Conservation (phyloP, 2,113 vertebrate species). For the Machaerirhynchus nigripectus region DNA sequence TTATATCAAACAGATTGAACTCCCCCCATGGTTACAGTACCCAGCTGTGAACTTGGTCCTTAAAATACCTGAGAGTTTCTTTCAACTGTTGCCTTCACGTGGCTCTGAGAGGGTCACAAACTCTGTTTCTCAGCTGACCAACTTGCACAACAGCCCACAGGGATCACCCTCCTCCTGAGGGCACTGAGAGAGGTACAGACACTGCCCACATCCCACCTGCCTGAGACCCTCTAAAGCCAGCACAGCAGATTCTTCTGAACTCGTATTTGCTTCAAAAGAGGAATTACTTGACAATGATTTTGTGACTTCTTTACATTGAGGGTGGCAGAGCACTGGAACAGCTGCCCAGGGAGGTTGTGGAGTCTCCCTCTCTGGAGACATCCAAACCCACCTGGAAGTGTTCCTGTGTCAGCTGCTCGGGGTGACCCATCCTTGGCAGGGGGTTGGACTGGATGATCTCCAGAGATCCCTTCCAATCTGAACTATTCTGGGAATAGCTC, state of each 20-base stretch:
- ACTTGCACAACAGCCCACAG: neutral
- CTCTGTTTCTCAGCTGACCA: neutral
- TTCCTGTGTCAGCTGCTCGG: neutral
- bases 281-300: neutral
- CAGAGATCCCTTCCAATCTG: neutral
- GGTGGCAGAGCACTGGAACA: neutral
- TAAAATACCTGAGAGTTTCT: neutral
- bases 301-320: neutral
- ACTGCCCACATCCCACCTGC: neutral
- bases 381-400: neutral
- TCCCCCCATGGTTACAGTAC: neutral
- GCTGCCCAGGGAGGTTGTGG: neutral
- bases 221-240: neutral
- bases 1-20: neutral
- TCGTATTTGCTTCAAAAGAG: neutral
- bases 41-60: neutral
- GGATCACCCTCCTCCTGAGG: neutral
- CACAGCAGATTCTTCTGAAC: neutral
- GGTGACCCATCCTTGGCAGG: neutral
- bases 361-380: neutral
- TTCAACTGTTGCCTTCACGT: neutral
- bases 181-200: neutral
- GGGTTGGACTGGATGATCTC: neutral
- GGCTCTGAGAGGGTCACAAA: neutral
- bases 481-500: neutral